phyloP scores from a whole-genome alignment of 1,140 invertebrate genomes.

The Drosophila novamexicana region DNA sequence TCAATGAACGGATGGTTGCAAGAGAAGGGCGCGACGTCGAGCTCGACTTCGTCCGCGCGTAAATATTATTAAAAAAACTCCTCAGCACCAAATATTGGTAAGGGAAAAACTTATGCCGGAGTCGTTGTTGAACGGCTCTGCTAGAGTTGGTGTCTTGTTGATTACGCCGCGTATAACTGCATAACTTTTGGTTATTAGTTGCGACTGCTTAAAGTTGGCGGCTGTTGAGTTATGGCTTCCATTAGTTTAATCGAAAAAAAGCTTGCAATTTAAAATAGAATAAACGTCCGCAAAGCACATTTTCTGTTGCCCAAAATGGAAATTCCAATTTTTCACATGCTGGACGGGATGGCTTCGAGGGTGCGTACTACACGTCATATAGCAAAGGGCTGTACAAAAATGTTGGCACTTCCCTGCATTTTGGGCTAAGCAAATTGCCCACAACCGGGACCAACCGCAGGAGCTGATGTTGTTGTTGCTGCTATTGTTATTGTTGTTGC shows the following conservation, averaged over 20 bases:
- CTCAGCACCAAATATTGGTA: constrained; percentile 48
- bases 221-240: constrained; percentile 60
- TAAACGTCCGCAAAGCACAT: constrained; percentile 4
- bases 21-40: constrained; percentile 27
- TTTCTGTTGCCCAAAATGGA: constrained; percentile 52
- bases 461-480: constrained; percentile 18
- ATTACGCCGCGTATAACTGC: constrained; percentile 35
- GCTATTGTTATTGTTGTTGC: constrained; percentile 6
- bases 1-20: constrained; percentile 31
- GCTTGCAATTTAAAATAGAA: constrained; percentile 41
- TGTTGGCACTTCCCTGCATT: constrained; percentile 62
- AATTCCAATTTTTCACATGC: constrained; percentile 42
- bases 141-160: constrained; percentile 45
- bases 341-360: constrained; percentile 21
- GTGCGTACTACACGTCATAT: constrained; percentile 28
- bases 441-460: constrained; percentile 20
- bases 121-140: constrained; percentile 43
- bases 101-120: constrained; percentile 25
- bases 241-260: constrained; percentile 71
- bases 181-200: constrained; percentile 42
- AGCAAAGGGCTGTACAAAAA: constrained; percentile 33
- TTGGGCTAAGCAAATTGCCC: constrained; percentile 55
- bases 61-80: constrained; percentile 54
- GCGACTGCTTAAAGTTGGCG: constrained; percentile 23
- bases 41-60: constrained; percentile 5